These are phyloP conservation scores for Brevimyrus niger DNA, from an alignment of 2,113 vertebrate genomes.

Conservation along the genomic window DNA sequence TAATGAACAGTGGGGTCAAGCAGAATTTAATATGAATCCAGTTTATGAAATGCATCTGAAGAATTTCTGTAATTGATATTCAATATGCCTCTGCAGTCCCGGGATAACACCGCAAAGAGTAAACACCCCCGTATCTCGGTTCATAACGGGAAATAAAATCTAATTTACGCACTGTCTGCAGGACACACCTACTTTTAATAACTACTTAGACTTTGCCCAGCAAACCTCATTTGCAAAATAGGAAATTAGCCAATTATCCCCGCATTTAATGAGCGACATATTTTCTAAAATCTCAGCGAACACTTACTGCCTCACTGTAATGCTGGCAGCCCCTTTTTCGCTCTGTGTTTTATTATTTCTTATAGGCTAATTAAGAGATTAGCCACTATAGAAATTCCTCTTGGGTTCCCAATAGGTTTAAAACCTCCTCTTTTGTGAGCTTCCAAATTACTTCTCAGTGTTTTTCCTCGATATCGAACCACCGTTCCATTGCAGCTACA, in stretches of 20 bases:
- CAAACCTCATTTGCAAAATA: slow-evolving; percentile 57
- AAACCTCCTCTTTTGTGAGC: slow-evolving; percentile 46
- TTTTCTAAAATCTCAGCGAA: slow-evolving; percentile 50
- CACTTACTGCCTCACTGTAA: slow-evolving; percentile 56
- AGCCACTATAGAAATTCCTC: slow-evolving; percentile 61
- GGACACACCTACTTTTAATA: slow-evolving; percentile 64
- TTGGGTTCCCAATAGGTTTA: slow-evolving; percentile 41
- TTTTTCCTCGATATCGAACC: slow-evolving; percentile 37
- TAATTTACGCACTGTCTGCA: slow-evolving; percentile 57
- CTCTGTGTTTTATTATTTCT: slow-evolving; percentile 62
- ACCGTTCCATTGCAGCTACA: slow-evolving; percentile 32
- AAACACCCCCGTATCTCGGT: slow-evolving; percentile 56
- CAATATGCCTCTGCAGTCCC: slow-evolving; percentile 53
- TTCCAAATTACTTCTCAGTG: slow-evolving; percentile 45
- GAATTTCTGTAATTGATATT: slow-evolving; percentile 57
- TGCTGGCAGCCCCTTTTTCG: slow-evolving; percentile 52
- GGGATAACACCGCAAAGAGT: slow-evolving; percentile 55
- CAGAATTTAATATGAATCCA: slow-evolving; percentile 56
- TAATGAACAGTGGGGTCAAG: slow-evolving; percentile 56
- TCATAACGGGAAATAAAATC: slow-evolving; percentile 61
- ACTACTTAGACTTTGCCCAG: slow-evolving; percentile 48
- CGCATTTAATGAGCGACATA: slow-evolving; percentile 54
- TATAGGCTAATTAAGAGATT: slow-evolving; percentile 67
- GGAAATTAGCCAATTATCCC: slow-evolving; percentile 56
- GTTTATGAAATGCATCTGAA: slow-evolving; percentile 50